phyloP scores from a whole-genome alignment of 2,888 invertebrate genomes.

The Stramonita haemastoma region DNA sequence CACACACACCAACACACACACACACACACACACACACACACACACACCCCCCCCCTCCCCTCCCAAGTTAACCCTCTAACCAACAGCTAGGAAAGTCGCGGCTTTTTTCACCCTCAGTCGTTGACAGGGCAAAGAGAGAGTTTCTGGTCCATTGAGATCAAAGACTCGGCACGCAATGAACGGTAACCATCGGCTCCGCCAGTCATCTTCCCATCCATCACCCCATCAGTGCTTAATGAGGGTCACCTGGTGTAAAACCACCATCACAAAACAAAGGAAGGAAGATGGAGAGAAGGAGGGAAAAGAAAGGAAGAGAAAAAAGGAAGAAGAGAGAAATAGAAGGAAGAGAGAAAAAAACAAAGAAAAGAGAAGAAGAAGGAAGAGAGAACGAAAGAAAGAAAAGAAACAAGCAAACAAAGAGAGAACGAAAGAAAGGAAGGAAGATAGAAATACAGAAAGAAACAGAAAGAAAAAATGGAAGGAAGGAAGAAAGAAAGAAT shows the following conservation, averaged over 20 bases:
- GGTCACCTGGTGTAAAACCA: not conserved
- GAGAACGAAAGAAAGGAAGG: not conserved
- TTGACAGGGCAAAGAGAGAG: not conserved
- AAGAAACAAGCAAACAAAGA: not conserved
- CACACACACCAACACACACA: too few species aligned
- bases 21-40: too few species aligned
- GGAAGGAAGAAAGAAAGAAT: not conserved
- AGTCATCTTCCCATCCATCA: not conserved
- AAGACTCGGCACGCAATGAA: not conserved
- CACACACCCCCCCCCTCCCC: too few species aligned
- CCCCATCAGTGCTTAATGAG: not conserved
- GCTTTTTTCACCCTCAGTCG: too few species aligned
- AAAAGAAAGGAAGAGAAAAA: not conserved
- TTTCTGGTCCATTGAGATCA: conserved; percentile 10
- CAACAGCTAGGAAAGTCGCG: too few species aligned
- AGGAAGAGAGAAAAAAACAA: not conserved
- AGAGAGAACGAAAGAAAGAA: not conserved
- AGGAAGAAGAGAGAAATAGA: not conserved
- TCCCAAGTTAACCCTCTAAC: too few species aligned
- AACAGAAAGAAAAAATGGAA: not conserved
- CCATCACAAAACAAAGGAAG: not conserved
- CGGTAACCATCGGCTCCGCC: not conserved
- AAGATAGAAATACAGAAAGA: not conserved
- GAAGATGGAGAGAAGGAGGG: not conserved
- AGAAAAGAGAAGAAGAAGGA: not conserved